Evolutionary conservation across 2,888 invertebrate genomes (phyloP), one percentile per base, ranked within the genome.

Genomic region (Maniola hyperantus): DNA sequence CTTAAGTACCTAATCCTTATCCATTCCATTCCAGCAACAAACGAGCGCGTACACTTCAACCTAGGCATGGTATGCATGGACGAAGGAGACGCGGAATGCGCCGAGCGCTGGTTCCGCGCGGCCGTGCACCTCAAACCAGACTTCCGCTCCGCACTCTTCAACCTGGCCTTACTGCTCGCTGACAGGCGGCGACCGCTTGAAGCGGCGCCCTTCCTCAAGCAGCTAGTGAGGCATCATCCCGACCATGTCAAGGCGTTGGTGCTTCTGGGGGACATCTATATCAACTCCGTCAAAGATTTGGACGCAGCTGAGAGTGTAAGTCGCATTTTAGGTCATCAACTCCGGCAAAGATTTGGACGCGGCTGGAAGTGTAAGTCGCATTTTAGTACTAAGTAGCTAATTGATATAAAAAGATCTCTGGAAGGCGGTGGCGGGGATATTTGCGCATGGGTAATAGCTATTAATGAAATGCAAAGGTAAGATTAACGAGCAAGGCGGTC

Each of bases 21-120:
- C 15, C 13, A 65, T 66, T 44, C 39, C 39, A 46, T 74, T 73
- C 18, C 82, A 94, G 93, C 95, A 0, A 95, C 95, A 68, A 98
- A 99, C 84, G 98, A 98, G 83, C 94, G 98, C 69, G 96, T 98
- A 6, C 97, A 97, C 87, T 99, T 99, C 88, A 98, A 99, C 92
- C 93, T 98, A 64, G 99, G 98, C 72, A 99, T 99, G 99, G 91
- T 99, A 54, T 97, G 98, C 51, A 99, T 98, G 98, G 99, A 99
- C 84, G 97, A 98, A 79, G 95, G 96, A 53, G 97, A 98, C 81
- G 97, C 96, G 51, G 95, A 95, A 44, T 96, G 96, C 77, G 98
- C 99, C 0, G 98, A 98, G 84, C 94, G 96, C 65, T 98, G 97
- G 96, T 98, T 98, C 87, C 94, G 97, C 63, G 95, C 96, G 67